These are phyloP conservation scores for Trogon melanurus DNA, from an alignment of 2,113 vertebrate species.

Conservation along the genomic window DNA sequence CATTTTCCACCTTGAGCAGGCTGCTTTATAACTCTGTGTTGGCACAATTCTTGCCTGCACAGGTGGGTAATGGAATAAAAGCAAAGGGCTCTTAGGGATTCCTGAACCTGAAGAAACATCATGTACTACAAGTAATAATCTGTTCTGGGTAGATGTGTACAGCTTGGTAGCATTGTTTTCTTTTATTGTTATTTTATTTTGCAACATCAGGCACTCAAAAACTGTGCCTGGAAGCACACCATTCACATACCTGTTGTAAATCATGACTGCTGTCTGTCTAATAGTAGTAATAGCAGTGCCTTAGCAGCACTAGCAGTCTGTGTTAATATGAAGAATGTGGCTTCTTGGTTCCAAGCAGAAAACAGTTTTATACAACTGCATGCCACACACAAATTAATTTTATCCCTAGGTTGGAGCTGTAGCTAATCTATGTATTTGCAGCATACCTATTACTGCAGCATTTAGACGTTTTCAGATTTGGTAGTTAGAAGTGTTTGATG, in stretches of 20 bases:
- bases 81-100: background rate
- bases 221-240: background rate
- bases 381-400: background rate
- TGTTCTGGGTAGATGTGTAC: background rate
- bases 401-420: background rate
- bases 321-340: background rate
- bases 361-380: background rate
- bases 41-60: background rate
- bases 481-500: constrained; percentile 1
- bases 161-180: background rate
- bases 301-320: background rate
- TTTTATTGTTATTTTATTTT: background rate
- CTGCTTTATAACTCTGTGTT: background rate
- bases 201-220: background rate
- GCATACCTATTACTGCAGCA: background rate
- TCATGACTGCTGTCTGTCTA: background rate
- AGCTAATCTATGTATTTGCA: background rate
- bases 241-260: background rate
- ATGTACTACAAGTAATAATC: background rate
- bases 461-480: background rate
- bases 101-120: background rate
- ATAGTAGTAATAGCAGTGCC: background rate
- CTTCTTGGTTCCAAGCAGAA: background rate
- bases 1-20: background rate
- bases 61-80: background rate